Evolutionary conservation across 2,888 invertebrate genomes (phyloP).

Genomic region (Allacma fusca): DNA sequence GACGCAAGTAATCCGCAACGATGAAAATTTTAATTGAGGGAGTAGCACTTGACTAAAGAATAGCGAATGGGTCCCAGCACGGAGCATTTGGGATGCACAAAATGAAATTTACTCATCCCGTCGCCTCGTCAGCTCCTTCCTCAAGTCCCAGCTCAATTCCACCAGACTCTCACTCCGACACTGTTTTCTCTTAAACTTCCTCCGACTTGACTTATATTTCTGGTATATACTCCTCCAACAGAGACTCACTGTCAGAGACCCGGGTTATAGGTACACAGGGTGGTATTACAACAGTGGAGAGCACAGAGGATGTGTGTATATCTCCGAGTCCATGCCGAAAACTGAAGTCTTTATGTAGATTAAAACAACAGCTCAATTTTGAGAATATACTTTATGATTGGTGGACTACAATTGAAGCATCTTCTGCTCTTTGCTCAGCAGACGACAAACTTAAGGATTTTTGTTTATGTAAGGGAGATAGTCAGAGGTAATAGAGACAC

Average conservation of each 20-base stretch:
- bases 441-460: background rate
- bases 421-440: background rate
- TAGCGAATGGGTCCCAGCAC: slow-evolving; percentile 41
- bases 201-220: background rate
- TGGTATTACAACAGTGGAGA: too few species aligned
- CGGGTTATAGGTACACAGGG: too few species aligned
- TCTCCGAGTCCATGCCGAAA: too few species aligned
- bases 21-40: slow-evolving; percentile 55
- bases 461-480: too few species aligned
- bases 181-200: slow-evolving; percentile 6
- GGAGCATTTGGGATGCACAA: slow-evolving; percentile 41
- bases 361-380: too few species aligned
- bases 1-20: slow-evolving; percentile 48
- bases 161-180: background rate
- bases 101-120: slow-evolving; percentile 45
- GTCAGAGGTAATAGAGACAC: background rate
- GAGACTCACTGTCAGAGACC: too few species aligned
- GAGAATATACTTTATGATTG: too few species aligned
- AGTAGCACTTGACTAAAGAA: slow-evolving; percentile 41
- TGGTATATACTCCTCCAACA: too few species aligned
- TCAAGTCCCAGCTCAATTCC: slow-evolving; percentile 41
- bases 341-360: too few species aligned
- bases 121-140: slow-evolving; percentile 39
- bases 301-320: too few species aligned
- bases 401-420: too few species aligned